Evolutionary conservation across 2,113 vertebrate species (phyloP).

Genomic region (human (Homo sapiens)): DNA sequence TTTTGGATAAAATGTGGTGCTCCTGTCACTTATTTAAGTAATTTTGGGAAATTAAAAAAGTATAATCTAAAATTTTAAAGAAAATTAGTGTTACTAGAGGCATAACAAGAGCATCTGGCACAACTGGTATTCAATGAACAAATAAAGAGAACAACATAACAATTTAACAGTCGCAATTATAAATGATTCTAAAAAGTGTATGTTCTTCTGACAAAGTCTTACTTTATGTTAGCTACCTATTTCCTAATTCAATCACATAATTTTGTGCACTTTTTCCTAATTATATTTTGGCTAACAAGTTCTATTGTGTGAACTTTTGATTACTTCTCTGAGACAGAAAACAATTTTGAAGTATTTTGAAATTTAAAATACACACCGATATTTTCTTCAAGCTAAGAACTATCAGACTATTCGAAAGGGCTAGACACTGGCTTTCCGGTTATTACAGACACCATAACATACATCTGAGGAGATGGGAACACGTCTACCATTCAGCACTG

Average conservation of each 20-base stretch:
- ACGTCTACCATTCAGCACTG: not conserved
- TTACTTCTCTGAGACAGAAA: slow-evolving; percentile 55
- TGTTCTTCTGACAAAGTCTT: slow-evolving; percentile 12
- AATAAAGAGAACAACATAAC: not conserved
- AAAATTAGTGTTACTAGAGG: slow-evolving; percentile 58
- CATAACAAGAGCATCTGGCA: slow-evolving; percentile 57
- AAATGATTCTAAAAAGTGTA: not conserved
- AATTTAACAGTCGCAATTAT: not conserved
- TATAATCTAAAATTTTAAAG: slow-evolving; percentile 53
- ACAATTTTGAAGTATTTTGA: slow-evolving; percentile 44
- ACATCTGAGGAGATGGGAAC: not conserved
- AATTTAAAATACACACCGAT: slow-evolving; percentile 52
- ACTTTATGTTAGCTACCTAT: not conserved
- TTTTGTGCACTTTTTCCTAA: slow-evolving; percentile 47
- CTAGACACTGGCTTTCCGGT: not conserved
- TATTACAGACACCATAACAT: not conserved
- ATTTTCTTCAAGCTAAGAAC: slow-evolving; percentile 21
- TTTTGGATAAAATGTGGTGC: slow-evolving; percentile 46
- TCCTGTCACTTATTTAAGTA: slow-evolving; percentile 39
- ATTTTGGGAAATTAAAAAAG: slow-evolving; percentile 23
- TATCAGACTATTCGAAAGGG: not conserved
- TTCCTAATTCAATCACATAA: slow-evolving; percentile 31
- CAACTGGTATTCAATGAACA: not conserved
- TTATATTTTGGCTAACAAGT: slow-evolving; percentile 56
- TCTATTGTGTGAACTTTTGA: slow-evolving; percentile 50